phyloP scores from a whole-genome alignment of 2,113 vertebrate species.

The Zosterops lateralis region DNA sequence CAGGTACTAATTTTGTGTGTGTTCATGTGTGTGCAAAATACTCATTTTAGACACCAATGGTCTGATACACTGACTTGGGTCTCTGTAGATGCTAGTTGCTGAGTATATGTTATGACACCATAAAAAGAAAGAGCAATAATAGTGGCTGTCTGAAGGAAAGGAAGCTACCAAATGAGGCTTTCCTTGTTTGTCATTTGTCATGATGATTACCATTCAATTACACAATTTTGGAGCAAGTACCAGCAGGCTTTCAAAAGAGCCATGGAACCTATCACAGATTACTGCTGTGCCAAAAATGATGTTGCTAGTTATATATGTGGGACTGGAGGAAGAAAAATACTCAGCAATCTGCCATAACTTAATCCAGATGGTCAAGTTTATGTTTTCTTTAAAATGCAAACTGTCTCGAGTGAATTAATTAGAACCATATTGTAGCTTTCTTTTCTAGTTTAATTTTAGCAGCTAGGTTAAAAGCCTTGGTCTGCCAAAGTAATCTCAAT shows the following conservation, averaged over 20 bases:
- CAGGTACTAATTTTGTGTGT: neutral
- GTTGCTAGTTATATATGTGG: conserved; percentile 5
- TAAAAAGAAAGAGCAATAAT: neutral
- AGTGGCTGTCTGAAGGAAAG: neutral
- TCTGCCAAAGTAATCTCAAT: conserved; percentile 46
- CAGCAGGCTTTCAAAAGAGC: conserved; percentile 14
- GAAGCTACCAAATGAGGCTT: neutral
- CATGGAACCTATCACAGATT: neutral
- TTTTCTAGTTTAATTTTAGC: conserved; percentile 25
- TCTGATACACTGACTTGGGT: neutral
- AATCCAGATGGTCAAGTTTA: conserved; percentile 70
- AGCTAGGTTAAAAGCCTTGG: conserved; percentile 23
- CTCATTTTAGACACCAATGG: neutral
- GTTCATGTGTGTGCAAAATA: neutral
- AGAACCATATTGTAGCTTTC: conserved; percentile 63
- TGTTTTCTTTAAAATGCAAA: conserved; percentile 65
- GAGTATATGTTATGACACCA: neutral
- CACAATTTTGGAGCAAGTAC: neutral
- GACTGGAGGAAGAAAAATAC: conserved; percentile 54
- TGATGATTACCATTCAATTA: neutral
- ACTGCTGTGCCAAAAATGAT: conserved; percentile 25
- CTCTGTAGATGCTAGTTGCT: neutral
- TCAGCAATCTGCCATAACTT: conserved; percentile 45
- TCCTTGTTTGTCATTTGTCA: neutral
- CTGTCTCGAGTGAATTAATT: conserved; percentile 61